These are phyloP conservation scores for Helogale parvula DNA, from an alignment of 2,113 vertebrate species.

Conservation along the genomic window DNA sequence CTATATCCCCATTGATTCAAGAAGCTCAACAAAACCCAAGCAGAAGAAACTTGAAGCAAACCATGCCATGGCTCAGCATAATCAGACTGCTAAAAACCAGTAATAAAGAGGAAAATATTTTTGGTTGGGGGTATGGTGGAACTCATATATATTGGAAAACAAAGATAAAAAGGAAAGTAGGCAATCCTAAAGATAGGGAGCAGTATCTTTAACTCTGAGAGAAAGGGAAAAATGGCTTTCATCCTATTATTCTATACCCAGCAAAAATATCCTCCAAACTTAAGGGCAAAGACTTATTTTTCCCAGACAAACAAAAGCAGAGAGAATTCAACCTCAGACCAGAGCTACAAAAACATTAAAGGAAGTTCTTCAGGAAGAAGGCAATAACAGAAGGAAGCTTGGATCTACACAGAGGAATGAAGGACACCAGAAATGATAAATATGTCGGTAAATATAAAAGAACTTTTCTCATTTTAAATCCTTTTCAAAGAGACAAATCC, in stretches of 20 bases:
- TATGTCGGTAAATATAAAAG: background rate
- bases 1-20: background rate
- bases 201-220: background rate
- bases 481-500: conserved; percentile 16
- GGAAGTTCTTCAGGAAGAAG: background rate
- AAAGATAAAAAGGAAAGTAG: conserved; percentile 19
- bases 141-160: background rate
- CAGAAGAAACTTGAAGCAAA: conserved; percentile 17
- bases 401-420: background rate
- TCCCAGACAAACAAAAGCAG: background rate
- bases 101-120: background rate
- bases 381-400: background rate
- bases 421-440: background rate
- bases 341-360: background rate
- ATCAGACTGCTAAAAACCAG: background rate
- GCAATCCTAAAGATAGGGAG: background rate
- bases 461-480: background rate
- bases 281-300: background rate
- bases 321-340: background rate
- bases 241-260: conserved; percentile 63
- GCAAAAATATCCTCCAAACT: conserved; percentile 44
- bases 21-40: background rate
- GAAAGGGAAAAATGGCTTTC: background rate
- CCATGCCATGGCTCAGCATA: background rate
- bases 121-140: no score